Evolutionary conservation across 2,888 invertebrate genomes (phyloP), one percentile per base, ranked within the genome.

Genomic region (Platerodrilus igneus): DNA sequence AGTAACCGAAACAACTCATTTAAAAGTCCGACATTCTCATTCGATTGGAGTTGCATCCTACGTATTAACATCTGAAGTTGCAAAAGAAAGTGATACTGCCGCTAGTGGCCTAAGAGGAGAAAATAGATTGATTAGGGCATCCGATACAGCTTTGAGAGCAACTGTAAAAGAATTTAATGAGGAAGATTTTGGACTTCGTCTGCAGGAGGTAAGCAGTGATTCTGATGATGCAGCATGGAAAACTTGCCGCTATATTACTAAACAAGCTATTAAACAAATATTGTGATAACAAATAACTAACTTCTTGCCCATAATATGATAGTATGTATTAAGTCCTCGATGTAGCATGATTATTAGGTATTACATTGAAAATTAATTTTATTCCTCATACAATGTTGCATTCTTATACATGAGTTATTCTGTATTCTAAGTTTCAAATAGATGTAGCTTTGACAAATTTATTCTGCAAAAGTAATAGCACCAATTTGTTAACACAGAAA

Each of bases 191-290:
- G 60, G 72, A 28, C 50, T 66, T 50, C 61, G 63, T 41, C 59
- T 72, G 57, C 71, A 68, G 53, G 69, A 71, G 74, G 74, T 74
- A 65, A 67, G 71, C 67, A 53, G 58, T 33, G 52, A 55, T 45
- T 64, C 60, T 48, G 58, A 57, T 38, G 65, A 63, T 37, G 63
- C 57, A 35, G 64, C 69, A 50, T 74, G 74, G 74, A 70, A 66
- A 51, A 70, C 64, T 54, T 75, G 72, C 52, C 63, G 63, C 46
- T 69, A 70, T 47, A 71, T 75, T 52, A 74, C 76, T 53, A 74
- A 76, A 53, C 75, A 76, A 60, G 74, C 76, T 45, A 72, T 77
- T 56, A 75, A 75, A 65, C n/a, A n/a, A n/a, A n/a, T n/a, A n/a
- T n/a, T n/a, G n/a, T n/a, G n/a, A n/a, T n/a, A n/a, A n/a, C n/a